A percentile compares a stretch with the other conserved stretches of the same genome.
Conservation (phyloP, 2,888 invertebrate species). For the Agrotis ipsilon region DNA sequence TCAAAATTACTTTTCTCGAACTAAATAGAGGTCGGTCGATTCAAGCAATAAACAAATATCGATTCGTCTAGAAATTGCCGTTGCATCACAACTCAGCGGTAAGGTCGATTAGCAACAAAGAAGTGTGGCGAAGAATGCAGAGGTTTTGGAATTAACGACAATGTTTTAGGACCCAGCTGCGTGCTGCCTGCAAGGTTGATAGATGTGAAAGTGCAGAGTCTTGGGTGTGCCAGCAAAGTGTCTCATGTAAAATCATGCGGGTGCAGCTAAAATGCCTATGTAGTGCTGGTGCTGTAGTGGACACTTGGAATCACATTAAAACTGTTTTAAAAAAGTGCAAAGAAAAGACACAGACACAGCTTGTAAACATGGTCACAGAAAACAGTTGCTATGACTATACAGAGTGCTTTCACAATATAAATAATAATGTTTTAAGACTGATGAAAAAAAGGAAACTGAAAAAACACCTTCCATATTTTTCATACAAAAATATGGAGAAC, state of each 20-base stretch:
- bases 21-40: background rate
- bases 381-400: no score
- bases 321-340: no score
- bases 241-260: conserved; percentile 7
- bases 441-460: no score
- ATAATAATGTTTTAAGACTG: no score
- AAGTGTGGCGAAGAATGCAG: background rate
- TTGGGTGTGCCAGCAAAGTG: background rate
- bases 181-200: background rate
- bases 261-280: background rate
- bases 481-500: no score
- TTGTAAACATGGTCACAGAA: no score
- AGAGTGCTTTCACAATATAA: no score
- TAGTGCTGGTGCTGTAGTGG: background rate
- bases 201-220: background rate
- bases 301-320: no score
- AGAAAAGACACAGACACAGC: no score
- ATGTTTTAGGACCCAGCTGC: background rate
- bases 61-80: conserved; percentile 36
- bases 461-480: no score
- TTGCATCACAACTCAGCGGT: conserved; percentile 21
- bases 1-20: background rate
- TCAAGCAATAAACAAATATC: conserved; percentile 19
- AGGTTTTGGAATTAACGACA: background rate
- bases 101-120: conserved; percentile 2